Evolutionary conservation across 2,797 vertebrate genomes (phyloP), one percentile per base, ranked within the genome.

Genomic region (Poeciliopsis gracilis): DNA sequence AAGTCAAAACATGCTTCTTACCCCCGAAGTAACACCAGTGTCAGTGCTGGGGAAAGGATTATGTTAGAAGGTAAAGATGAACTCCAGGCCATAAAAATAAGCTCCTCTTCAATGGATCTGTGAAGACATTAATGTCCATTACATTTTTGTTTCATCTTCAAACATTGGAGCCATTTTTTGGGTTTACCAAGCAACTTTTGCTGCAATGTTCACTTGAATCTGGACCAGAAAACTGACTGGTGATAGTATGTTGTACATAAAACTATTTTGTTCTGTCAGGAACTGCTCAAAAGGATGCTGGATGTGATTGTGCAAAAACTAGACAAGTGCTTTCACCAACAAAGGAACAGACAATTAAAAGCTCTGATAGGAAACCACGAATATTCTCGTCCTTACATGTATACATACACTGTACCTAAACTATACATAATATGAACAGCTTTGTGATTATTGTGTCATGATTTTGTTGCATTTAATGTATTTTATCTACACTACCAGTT

Each of bases 381-480:
- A 79, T 76, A 61, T 73, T 33, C 23, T 43, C n/a, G 23, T 75
- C 80, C 47, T 53, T 69, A 51, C 77, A 71, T 80, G 70, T 82
- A 59, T 83, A 33, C 15, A 75, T 28, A 76, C 59, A 66, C 33
- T 25, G 59, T 55, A 76, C 51, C 76, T 63, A 84, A 82, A 83
- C 82, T 86, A 79, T 46, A 61, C 46, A 70, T 53, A 76, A 28
- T 72, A 72, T 82, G 73, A 78, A 83, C 18, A 72, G 59, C 70
- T 72, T 33, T 82, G 36, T 80, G 76, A 81, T 80, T 73, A 28
- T 70, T 51, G 55, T 84, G 75, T 81, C 74, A 49, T 72, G 9
- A 75, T 84, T 87, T 83, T 47, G 77, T 82, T 69, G 43, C 78
- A 15, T 82, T 20, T 73, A 41, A 69, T 80, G 36, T 80, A 80